These are phyloP conservation scores for Melanchra persicariae DNA, from an alignment of 2,888 invertebrate genomes.

Conservation along the genomic window DNA sequence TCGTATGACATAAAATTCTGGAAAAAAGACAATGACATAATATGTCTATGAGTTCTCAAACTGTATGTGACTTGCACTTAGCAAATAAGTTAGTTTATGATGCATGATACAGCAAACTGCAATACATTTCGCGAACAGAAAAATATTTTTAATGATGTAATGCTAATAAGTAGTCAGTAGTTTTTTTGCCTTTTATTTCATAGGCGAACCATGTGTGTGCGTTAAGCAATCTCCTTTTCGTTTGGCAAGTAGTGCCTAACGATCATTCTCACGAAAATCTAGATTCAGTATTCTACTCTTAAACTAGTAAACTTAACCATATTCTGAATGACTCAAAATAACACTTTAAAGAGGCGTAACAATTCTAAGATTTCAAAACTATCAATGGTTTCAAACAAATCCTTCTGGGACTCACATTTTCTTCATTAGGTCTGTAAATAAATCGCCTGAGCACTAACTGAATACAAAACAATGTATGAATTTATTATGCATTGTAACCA, in stretches of 20 bases:
- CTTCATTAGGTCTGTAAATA: no score
- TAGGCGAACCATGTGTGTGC: not conserved
- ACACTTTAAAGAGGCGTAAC: not conserved
- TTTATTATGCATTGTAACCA: constrained; percentile 23
- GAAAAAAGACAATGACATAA: not conserved
- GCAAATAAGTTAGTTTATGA: not conserved
- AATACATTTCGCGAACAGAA: not conserved
- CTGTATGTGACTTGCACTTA: not conserved
- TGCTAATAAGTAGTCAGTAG: not conserved
- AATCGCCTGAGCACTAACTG: constrained; percentile 55
- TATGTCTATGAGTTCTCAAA: not conserved
- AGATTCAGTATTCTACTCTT: not conserved
- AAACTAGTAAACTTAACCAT: not conserved
- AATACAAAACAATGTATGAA: constrained; percentile 26
- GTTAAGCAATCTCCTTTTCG: not conserved
- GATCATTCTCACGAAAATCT: not conserved
- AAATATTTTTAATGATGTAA: not conserved
- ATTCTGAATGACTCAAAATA: not conserved
- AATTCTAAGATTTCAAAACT: no score
- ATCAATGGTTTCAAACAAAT: no score
- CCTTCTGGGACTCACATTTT: no score
- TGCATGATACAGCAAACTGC: not conserved
- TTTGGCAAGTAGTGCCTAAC: not conserved
- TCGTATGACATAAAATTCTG: not conserved
- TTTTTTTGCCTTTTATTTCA: not conserved